Percentiles rank a stretch among this genome's conserved stretches.
Evolutionary conservation across 2,888 invertebrate species (phyloP).

Genomic region (Xestia xanthographa): DNA sequence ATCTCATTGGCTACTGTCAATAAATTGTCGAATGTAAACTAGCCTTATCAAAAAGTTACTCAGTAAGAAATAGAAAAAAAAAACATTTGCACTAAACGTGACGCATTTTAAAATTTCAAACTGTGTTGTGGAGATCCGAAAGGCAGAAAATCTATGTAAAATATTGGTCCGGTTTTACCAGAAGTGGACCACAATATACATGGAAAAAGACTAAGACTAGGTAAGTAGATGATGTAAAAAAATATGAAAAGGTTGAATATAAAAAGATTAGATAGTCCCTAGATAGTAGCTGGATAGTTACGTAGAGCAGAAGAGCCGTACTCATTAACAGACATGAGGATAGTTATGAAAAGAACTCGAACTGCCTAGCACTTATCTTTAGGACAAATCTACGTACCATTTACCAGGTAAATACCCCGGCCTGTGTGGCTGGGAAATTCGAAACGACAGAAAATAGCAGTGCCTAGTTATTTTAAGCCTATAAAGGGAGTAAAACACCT

Average conservation of each 20-base stretch:
- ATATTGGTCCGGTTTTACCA: no score
- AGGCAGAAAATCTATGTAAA: no score
- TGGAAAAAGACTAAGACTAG: no score
- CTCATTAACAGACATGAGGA: conserved; percentile 4
- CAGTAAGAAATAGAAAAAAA: background rate
- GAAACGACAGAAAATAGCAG: background rate
- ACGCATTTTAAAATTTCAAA: no score
- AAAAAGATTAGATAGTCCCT: no score
- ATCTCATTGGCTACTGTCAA: background rate
- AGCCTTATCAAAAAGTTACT: background rate
- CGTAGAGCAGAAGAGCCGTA: background rate
- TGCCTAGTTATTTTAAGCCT: background rate
- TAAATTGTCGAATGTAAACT: background rate
- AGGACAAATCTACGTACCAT: conserved; percentile 2
- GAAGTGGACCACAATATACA: no score
- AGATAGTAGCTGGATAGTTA: background rate
- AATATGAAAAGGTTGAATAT: no score
- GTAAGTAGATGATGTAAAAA: no score
- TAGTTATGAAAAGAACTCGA: background rate
- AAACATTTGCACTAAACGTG: background rate
- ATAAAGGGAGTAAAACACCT: no score
- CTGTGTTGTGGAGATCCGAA: no score
- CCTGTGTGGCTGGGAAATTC: background rate
- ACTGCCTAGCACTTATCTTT: background rate
- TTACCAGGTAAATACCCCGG: conserved; percentile 12